Evolutionary conservation across 2,888 invertebrate genomes (phyloP).

Genomic region (Chrysotoxum bicinctum): DNA sequence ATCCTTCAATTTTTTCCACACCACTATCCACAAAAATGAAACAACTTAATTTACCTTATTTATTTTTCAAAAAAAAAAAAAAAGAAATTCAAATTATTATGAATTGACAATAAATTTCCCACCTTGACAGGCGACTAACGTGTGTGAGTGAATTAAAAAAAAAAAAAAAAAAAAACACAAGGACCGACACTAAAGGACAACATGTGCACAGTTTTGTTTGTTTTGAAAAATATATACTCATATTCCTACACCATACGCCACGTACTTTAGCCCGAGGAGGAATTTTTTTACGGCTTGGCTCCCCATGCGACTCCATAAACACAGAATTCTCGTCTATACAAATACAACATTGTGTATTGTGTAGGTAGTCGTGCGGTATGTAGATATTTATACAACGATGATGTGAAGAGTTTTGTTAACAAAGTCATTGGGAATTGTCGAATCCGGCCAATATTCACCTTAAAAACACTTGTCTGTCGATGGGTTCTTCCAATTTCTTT

Average conservation of each 20-base stretch:
- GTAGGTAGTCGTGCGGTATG: neutral
- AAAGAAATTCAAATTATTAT: conserved; percentile 28
- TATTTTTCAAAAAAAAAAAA: neutral
- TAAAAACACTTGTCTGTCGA: conserved; percentile 62
- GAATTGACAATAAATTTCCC: conserved; percentile 64
- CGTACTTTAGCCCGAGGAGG: neutral
- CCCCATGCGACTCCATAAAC: conserved; percentile 12
- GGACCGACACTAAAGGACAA: conserved; percentile 14
- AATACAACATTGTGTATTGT: too few species aligned
- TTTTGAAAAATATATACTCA: neutral
- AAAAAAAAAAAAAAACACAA: conserved; percentile 1
- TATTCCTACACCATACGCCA: neutral
- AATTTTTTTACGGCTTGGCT: neutral
- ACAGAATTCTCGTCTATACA: conserved; percentile 17
- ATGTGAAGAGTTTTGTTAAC: conserved; percentile 65
- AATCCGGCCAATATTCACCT: conserved; percentile 66
- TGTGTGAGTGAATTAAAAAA: neutral
- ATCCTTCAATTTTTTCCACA: neutral
- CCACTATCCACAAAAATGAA: neutral
- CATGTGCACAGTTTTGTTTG: conserved; percentile 12
- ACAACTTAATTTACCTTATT: neutral
- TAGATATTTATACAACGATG: conserved; percentile 14
- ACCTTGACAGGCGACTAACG: conserved; percentile 53
- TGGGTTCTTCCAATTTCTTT: conserved; percentile 29
- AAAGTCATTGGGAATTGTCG: conserved; percentile 70